Conservation (phyloP, 2,888 invertebrate species). For the Hyppa rectilinea region DNA sequence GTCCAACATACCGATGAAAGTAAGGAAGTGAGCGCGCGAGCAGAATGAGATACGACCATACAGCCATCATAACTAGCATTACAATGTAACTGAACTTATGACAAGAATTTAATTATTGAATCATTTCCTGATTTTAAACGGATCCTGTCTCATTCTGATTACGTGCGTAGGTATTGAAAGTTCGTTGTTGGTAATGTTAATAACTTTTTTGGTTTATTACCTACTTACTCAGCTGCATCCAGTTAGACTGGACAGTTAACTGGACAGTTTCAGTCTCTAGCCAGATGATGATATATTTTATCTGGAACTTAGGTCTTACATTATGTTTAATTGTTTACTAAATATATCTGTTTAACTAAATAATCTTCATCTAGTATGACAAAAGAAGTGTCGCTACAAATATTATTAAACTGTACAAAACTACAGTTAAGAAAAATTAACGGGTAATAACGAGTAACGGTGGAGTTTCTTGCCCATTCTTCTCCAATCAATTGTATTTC, state of each 20-base stretch:
- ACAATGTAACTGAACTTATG: slow-evolving; percentile 36
- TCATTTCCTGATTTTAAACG: slow-evolving; percentile 21
- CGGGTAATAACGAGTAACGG: too few species aligned
- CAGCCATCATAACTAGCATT: slow-evolving; percentile 28
- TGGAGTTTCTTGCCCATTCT: too few species aligned
- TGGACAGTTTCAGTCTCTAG: too few species aligned
- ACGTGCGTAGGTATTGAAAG: slow-evolving; percentile 16
- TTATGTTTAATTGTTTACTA: background rate
- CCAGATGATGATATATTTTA: background rate
- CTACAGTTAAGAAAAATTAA: background rate
- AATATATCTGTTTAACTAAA: background rate
- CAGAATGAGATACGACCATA: slow-evolving; percentile 29
- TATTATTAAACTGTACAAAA: background rate
- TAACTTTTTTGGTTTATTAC: background rate
- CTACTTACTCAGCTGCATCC: background rate
- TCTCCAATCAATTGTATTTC: too few species aligned
- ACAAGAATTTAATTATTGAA: slow-evolving; percentile 33
- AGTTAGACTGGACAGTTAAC: background rate
- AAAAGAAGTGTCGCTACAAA: background rate
- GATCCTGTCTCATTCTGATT: slow-evolving; percentile 42
- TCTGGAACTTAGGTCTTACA: background rate
- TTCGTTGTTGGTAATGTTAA: background rate
- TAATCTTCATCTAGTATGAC: background rate
- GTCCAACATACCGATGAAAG: slow-evolving; percentile 93
- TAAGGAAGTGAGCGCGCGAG: slow-evolving; percentile 76